Evolutionary conservation across 2,797 vertebrate species (phyloP).

Genomic region (Alca torda): DNA sequence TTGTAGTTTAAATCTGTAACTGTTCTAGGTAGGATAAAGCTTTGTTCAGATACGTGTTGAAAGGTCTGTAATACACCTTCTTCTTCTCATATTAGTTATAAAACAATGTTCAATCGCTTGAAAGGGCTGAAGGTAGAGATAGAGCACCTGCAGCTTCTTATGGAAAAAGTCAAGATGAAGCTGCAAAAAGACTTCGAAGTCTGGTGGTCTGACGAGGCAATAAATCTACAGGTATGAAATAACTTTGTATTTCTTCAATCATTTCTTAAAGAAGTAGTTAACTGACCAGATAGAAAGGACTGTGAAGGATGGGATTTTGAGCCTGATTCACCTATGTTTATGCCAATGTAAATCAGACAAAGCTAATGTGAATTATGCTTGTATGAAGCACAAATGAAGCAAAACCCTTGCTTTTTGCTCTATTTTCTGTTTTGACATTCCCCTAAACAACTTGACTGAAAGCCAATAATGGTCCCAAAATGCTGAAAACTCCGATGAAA

Average conservation of each 20-base stretch:
- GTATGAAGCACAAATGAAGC: background rate
- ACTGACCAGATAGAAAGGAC: background rate
- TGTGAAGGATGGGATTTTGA: background rate
- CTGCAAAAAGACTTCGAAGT: slow-evolving; percentile 89
- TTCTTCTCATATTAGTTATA: slow-evolving; percentile 80
- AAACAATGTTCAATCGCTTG: slow-evolving; percentile 77
- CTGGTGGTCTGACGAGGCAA: slow-evolving; percentile 87
- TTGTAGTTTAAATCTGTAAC: background rate
- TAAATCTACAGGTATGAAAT: slow-evolving; percentile 79
- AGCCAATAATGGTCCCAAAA: background rate
- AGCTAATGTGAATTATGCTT: background rate
- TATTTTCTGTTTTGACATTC: background rate
- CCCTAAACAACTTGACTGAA: background rate
- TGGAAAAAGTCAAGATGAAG: slow-evolving; percentile 86
- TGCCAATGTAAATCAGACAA: background rate
- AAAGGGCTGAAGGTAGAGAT: slow-evolving; percentile 91
- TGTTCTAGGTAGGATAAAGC: background rate
- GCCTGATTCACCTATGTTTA: background rate
- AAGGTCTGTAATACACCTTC: background rate
- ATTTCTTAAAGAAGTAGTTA: background rate
- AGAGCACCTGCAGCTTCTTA: slow-evolving; percentile 89
- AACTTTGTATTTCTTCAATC: background rate
- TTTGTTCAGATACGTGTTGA: background rate
- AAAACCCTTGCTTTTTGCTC: background rate
- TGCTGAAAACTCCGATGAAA: background rate